A percentile compares a stretch with the other conserved stretches of the same genome.
phyloP scores from a whole-genome alignment of 2,888 invertebrate species.

The Flabesymbios commensalis region DNA sequence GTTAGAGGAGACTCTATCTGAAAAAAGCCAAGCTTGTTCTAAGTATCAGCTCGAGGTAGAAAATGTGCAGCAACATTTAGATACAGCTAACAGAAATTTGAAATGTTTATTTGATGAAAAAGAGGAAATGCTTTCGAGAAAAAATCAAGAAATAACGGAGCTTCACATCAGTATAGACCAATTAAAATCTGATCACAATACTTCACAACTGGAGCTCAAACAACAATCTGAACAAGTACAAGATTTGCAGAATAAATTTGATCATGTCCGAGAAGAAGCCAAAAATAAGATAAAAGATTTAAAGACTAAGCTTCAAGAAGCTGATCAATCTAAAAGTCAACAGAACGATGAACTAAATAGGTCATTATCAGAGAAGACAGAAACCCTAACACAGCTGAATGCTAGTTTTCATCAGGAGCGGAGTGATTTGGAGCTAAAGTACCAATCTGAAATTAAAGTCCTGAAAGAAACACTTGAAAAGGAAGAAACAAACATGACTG shows the following conservation, averaged over 20 bases:
- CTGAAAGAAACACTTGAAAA: conserved; percentile 33
- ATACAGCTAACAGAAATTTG: too few relatives aligned
- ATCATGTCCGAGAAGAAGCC: conserved; percentile 41
- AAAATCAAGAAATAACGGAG: too few relatives aligned
- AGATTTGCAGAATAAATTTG: conserved; percentile 19
- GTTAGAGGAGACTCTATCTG: conserved; percentile 16
- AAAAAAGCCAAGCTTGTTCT: conserved; percentile 15
- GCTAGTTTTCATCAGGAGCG: conserved; percentile 35
- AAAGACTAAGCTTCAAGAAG: neutral
- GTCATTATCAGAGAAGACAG: conserved; percentile 42
- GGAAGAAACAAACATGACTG: conserved; percentile 27
- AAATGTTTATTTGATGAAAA: too few relatives aligned
- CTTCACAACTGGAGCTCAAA: too few relatives aligned
- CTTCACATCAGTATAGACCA: too few relatives aligned
- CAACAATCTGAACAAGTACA: too few relatives aligned
- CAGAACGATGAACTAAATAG: neutral
- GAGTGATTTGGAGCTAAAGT: conserved; percentile 49
- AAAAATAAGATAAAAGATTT: conserved; percentile 31
- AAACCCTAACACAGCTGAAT: conserved; percentile 33
- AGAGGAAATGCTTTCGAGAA: too few relatives aligned
- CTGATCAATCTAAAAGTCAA: neutral
- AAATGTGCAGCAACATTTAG: too few relatives aligned
- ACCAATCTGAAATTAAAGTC: conserved; percentile 34
- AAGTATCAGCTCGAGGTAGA: too few relatives aligned
- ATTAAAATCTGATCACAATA: too few relatives aligned